A percentile compares a stretch with the other conserved stretches of the same genome.
Conservation (phyloP, 2,888 invertebrate genomes). For the Archaeoteleia sp. region DNA sequence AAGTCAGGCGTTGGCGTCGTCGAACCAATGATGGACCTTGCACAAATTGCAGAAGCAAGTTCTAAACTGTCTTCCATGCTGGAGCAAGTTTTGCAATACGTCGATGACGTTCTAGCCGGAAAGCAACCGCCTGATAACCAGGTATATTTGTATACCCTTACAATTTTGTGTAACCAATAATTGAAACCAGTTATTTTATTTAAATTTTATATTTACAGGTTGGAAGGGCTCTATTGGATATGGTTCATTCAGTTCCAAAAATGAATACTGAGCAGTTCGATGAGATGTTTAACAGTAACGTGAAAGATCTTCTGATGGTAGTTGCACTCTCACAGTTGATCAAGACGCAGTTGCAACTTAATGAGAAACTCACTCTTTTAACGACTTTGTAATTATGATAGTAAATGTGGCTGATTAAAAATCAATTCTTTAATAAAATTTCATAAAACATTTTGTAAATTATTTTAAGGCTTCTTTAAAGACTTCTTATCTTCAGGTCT, state of each 20-base stretch:
- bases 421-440: conserved; percentile 12
- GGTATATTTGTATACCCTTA: conserved; percentile 67
- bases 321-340: conserved; percentile 96
- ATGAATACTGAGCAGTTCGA: conserved; percentile 94
- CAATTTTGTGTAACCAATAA: conserved; percentile 7
- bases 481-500: no score
- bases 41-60: conserved; percentile 92
- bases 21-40: conserved; percentile 82
- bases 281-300: conserved; percentile 95
- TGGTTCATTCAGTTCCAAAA: conserved; percentile 93
- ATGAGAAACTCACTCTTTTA: conserved; percentile 94
- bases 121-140: conserved; percentile 85
- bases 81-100: conserved; percentile 88
- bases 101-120: conserved; percentile 93
- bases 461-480: conserved; percentile 4
- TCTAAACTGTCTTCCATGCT: conserved; percentile 84
- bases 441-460: conserved; percentile 1
- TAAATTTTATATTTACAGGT: conserved; percentile 70
- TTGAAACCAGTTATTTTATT: not conserved
- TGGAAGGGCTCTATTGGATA: conserved; percentile 91
- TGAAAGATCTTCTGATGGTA: conserved; percentile 98
- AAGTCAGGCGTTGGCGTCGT: conserved; percentile 79
- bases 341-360: conserved; percentile 96
- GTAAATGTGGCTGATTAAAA: conserved; percentile 17
- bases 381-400: conserved; percentile 79